Conservation (phyloP, 2,888 invertebrate genomes). For the Cryptocephalus primarius region DNA sequence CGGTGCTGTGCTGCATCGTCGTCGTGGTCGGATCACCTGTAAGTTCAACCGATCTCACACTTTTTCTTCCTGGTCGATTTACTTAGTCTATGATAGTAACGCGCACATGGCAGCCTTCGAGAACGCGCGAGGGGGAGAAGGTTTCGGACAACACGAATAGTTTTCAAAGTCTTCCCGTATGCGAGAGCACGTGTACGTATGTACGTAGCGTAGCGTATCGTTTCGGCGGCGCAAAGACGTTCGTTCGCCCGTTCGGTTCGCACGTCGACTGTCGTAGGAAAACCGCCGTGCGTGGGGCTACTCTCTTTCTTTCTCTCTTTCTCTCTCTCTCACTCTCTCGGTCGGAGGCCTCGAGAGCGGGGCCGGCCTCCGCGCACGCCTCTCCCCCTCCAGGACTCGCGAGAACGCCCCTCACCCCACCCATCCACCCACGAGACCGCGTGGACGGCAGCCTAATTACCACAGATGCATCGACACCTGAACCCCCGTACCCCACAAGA, state of each 20-base stretch:
- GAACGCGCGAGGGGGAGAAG: constrained; percentile 9
- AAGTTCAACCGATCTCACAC: constrained; percentile 20
- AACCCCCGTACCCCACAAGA: too few species aligned
- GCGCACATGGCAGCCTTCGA: constrained; percentile 21
- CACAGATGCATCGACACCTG: constrained; percentile 32
- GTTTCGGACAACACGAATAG: neutral
- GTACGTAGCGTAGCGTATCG: constrained; percentile 8
- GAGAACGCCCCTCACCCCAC: constrained; percentile 34
- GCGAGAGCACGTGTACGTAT: constrained; percentile 25
- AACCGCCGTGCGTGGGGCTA: constrained; percentile 17
- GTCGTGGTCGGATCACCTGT: constrained; percentile 18
- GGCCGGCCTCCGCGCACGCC: constrained; percentile 37
- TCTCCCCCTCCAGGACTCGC: constrained; percentile 27
- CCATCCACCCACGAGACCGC: constrained; percentile 34
- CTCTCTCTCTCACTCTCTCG: neutral
- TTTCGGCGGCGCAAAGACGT: constrained; percentile 10
- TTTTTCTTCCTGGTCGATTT: too few species aligned
- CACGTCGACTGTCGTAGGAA: constrained; percentile 10
- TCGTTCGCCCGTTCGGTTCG: constrained; percentile 18
- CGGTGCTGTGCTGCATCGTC: constrained; percentile 39
- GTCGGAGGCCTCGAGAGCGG: constrained; percentile 27
- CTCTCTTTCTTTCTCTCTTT: too few species aligned
- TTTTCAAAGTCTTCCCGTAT: neutral
- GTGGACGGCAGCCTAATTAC: constrained; percentile 36
- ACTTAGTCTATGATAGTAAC: constrained; percentile 20